These are phyloP conservation scores for Mormyrus lacerda DNA, from an alignment of 2,113 vertebrate genomes.

Conservation along the genomic window DNA sequence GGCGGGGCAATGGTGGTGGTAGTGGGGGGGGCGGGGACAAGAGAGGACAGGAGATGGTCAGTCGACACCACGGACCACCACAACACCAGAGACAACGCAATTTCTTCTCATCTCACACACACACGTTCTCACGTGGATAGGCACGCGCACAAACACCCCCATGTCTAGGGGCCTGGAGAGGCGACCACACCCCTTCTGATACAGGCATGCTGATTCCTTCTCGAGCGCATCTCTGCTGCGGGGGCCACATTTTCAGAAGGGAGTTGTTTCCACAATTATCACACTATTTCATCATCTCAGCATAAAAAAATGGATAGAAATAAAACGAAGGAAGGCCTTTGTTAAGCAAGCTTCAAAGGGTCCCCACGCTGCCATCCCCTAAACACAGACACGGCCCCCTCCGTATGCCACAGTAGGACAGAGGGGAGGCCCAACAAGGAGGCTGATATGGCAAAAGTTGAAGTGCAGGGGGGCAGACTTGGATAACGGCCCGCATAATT, in stretches of 20 bases:
- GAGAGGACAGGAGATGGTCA: conserved; percentile 19
- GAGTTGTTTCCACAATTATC: conserved; percentile 12
- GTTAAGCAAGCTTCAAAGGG: conserved; percentile 5
- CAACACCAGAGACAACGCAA: too few species aligned
- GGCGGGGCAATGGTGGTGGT: conserved; percentile 29
- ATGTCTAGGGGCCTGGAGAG: background rate
- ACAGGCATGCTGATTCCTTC: background rate
- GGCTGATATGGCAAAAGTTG: background rate
- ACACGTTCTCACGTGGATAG: background rate
- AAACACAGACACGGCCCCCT: background rate
- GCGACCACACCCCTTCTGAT: background rate
- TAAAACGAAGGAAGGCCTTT: background rate
- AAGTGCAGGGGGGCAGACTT: background rate
- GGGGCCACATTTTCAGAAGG: conserved; percentile 1
- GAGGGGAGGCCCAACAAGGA: background rate
- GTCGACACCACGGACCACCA: background rate
- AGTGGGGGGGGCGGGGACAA: conserved; percentile 7
- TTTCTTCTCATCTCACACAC: background rate
- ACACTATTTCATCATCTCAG: conserved; percentile 18
- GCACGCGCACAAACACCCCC: background rate
- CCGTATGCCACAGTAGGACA: background rate
- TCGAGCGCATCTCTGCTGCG: background rate
- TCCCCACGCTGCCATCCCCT: background rate
- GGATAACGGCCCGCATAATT: background rate
- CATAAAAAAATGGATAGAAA: background rate